Conservation (phyloP, 1,140 invertebrate species). For the Orchestia grillus region DNA sequence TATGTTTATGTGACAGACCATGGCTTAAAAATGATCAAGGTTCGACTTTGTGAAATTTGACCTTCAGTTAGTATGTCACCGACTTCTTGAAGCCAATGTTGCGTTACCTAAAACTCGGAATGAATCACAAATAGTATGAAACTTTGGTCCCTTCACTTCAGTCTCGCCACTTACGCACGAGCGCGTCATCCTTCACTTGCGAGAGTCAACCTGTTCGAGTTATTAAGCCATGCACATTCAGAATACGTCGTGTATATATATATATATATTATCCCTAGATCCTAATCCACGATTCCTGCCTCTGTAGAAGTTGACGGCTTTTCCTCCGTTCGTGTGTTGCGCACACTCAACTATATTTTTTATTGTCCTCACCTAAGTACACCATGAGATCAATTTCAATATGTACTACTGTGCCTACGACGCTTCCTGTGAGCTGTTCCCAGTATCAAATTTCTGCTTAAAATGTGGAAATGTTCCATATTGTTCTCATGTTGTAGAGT, state of each 20-base stretch:
- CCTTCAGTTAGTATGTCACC: not conserved
- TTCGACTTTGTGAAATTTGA: not conserved
- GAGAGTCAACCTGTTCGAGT: not conserved
- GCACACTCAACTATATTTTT: not conserved
- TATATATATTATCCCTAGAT: slow-evolving; percentile 3
- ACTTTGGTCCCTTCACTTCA: not conserved
- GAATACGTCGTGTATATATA: not conserved
- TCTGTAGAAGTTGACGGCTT: not conserved
- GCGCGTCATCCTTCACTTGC: not conserved
- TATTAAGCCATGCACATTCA: not conserved
- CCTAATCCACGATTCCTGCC: not conserved
- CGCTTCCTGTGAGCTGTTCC: not conserved
- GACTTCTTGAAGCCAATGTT: not conserved
- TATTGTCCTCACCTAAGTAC: not conserved
- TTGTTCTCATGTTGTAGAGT: not conserved
- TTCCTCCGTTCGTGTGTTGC: not conserved
- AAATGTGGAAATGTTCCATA: not conserved
- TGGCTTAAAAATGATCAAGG: not conserved
- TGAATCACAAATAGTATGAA: not conserved
- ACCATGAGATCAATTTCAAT: not conserved
- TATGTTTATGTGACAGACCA: not conserved
- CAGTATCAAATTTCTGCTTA: not conserved
- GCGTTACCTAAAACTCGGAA: not conserved
- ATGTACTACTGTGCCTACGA: not conserved
- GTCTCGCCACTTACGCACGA: not conserved